phyloP scores from a whole-genome alignment of 2,888 invertebrate genomes.

The Carterocephalus palaemon region DNA sequence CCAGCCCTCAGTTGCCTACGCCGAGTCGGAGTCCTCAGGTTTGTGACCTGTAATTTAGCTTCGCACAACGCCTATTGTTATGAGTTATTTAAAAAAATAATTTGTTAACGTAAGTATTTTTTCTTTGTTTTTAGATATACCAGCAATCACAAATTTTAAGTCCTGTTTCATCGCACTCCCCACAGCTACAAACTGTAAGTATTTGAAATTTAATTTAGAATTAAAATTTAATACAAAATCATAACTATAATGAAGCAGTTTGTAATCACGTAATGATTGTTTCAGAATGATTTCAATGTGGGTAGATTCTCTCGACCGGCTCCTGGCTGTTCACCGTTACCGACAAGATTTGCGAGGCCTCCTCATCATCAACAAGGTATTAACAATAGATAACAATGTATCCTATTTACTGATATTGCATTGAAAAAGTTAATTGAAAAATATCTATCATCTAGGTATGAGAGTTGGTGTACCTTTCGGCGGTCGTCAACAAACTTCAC shows the following conservation, averaged over 20 bases:
- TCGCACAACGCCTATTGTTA: too few relatives aligned
- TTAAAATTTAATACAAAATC: slow-evolving; percentile 3
- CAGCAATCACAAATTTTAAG: slow-evolving; percentile 75
- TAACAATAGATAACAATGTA: not conserved
- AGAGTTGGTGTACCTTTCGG: slow-evolving; percentile 68
- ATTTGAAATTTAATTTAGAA: not conserved
- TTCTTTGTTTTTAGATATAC: slow-evolving; percentile 57
- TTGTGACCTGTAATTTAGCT: slow-evolving; percentile 17
- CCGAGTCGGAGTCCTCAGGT: slow-evolving; percentile 75
- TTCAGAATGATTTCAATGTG: slow-evolving; percentile 57
- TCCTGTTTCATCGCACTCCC: slow-evolving; percentile 71
- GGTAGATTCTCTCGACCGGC: slow-evolving; percentile 67
- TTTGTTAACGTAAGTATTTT: too few relatives aligned
- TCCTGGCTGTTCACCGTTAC: slow-evolving; percentile 67
- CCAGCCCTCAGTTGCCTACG: slow-evolving; percentile 69
- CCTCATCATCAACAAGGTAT: slow-evolving; percentile 71
- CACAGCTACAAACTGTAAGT: slow-evolving; percentile 70
- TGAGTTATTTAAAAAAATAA: not conserved
- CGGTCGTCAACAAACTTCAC: slow-evolving; percentile 68
- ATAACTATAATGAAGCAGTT: not conserved
- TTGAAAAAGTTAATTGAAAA: not conserved
- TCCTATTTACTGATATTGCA: not conserved
- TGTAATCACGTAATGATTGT: slow-evolving; percentile 21
- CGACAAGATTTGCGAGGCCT: slow-evolving; percentile 65
- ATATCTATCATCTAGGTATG: slow-evolving; percentile 50